Conservation (phyloP, 2,113 vertebrate genomes). For the Archilochus colubris region DNA sequence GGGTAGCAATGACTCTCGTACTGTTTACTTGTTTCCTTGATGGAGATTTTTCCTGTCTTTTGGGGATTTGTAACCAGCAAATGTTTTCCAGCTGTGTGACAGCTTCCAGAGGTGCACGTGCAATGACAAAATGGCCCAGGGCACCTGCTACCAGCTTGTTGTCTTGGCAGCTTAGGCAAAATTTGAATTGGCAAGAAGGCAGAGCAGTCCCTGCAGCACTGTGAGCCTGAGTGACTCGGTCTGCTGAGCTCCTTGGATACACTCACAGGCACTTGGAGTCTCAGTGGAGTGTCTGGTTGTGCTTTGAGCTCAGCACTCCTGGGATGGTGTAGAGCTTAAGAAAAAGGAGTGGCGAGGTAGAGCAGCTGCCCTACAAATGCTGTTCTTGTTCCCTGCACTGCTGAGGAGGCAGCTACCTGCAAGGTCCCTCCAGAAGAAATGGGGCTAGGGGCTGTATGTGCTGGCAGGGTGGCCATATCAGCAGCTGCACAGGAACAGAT, state of each 20-base stretch:
- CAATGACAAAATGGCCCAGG: neutral
- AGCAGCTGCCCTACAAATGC: neutral
- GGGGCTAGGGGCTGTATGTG: neutral
- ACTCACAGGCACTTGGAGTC: neutral
- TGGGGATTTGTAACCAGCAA: neutral
- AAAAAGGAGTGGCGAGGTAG: neutral
- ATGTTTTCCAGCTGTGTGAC: neutral
- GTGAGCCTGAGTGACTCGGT: neutral
- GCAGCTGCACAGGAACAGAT: constrained; percentile 36
- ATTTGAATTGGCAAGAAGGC: neutral
- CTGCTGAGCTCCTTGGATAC: neutral
- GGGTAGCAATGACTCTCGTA: neutral
- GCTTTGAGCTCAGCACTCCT: neutral
- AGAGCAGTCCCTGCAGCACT: neutral
- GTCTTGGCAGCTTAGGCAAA: neutral
- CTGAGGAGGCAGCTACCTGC: neutral
- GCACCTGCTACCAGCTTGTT: constrained; percentile 32
- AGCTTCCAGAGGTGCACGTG: neutral
- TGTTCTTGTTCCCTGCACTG: neutral
- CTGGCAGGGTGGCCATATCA: neutral
- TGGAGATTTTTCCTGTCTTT: neutral
- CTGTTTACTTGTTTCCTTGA: neutral
- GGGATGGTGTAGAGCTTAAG: neutral
- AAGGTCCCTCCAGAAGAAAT: neutral
- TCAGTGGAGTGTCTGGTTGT: neutral